Evolutionary conservation across 2,797 vertebrate species (phyloP), one percentile per base, ranked within the genome.

Genomic region (Pseudochaenichthys georgianus): DNA sequence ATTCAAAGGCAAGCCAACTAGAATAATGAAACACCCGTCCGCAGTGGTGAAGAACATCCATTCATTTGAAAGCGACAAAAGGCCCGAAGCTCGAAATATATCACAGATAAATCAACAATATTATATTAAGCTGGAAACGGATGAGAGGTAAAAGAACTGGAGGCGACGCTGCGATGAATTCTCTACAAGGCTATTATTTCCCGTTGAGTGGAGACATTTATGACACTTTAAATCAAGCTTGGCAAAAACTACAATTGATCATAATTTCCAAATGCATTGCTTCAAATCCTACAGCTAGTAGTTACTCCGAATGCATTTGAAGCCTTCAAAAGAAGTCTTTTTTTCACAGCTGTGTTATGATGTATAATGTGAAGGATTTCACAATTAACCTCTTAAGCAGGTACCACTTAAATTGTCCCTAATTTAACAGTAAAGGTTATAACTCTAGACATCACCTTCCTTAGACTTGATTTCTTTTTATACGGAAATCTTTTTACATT

Each of bases 61-160:
- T 97, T 97, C 95, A 96, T 94, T 96, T 95, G 87, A 96, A 38
- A 70, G 88, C 4, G 1, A 38, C 93, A 95, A 87, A 90, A 94
- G 87, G 96, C 97, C 97, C 81, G 94, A 88, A 96, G 97, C 96
- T 92, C 90, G 90, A 94, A 95, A 99, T 98, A 95, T 80, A 98
- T 99, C 97, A 98, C 95, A 94, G 96, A 97, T 97, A 98, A 97
- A 96, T 97, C 97, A 98, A 97, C 96, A 96, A 95, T 96, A 97
- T 97, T 97, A 96, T 96, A 97, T 97, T 96, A 97, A 96, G 89
- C 93, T 85, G 93, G 94, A 95, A 96, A 97, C 91, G 93, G 94
- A 97, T 97, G 96, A 94, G 94, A 92, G 93, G 78, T 94, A 94
- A 95, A 96, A 95, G 93, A 94, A 96, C 97, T 96, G 94, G 93